Percentiles rank a stretch among this genome's conserved stretches.
Conservation (phyloP, 2,113 vertebrate genomes). For the Crotalus helleri region DNA sequence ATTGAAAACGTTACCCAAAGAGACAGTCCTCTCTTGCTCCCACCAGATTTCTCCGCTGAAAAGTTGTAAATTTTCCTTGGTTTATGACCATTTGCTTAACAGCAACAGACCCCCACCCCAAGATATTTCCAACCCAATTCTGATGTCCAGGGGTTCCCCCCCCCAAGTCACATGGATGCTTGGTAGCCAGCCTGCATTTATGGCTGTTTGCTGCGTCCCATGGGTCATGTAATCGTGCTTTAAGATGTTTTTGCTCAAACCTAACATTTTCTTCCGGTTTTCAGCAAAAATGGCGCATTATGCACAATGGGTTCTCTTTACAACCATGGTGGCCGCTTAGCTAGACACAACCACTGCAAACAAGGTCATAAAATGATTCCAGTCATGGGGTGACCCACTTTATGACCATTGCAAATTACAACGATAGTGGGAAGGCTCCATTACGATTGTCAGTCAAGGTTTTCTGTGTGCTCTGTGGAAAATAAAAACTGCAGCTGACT, state of each 20-base stretch:
- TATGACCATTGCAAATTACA: background rate
- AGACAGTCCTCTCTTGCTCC: background rate
- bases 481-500: background rate
- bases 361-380: background rate
- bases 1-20: background rate
- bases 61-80: background rate
- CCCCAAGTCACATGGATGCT: background rate
- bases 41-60: background rate
- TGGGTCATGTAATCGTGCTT: background rate
- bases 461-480: background rate
- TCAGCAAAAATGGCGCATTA: background rate
- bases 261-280: background rate
- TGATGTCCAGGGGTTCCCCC: background rate
- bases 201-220: background rate
- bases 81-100: background rate
- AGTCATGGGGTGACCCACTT: background rate
- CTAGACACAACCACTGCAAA: background rate
- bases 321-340: too few relatives aligned
- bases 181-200: background rate
- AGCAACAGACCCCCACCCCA: background rate
- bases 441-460: background rate
- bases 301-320: background rate
- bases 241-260: background rate
- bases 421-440: background rate
- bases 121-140: background rate